phyloP scores from a whole-genome alignment of 1,140 invertebrate genomes.

The Mamestra configurata region DNA sequence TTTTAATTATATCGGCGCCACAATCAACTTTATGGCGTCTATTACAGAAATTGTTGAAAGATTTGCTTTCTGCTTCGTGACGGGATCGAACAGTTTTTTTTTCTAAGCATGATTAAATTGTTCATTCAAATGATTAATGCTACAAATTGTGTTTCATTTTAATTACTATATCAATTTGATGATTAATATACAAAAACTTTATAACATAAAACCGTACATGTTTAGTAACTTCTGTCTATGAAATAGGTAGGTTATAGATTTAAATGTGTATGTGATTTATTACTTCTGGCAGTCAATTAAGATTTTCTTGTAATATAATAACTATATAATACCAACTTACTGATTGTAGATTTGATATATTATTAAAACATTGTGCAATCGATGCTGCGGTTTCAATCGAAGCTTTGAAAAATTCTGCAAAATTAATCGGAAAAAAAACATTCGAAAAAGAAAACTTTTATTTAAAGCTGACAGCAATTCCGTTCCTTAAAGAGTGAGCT shows the following conservation, averaged over 20 bases:
- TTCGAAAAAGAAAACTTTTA: neutral
- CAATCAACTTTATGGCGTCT: conserved; percentile 13
- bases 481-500: neutral
- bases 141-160: conserved; percentile 25
- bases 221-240: conserved; percentile 31
- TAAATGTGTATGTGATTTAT: conserved; percentile 26
- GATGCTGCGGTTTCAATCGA: neutral
- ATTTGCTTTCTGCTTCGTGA: conserved; percentile 26
- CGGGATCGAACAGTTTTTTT: conserved; percentile 1
- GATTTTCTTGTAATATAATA: neutral
- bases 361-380: neutral
- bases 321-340: conserved; percentile 7
- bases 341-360: neutral
- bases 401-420: neutral
- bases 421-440: neutral
- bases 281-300: conserved; percentile 9
- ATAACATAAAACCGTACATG: conserved; percentile 13
- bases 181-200: conserved; percentile 14
- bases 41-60: conserved; percentile 32
- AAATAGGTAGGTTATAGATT: conserved; percentile 14
- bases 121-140: conserved; percentile 31
- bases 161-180: conserved; percentile 32
- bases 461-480: neutral
- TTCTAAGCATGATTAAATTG: conserved; percentile 3
- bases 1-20: conserved; percentile 39